phyloP scores from a whole-genome alignment of 30 jellyfish, hydroid and myxozoan species.

The Mastigias papua region DNA sequence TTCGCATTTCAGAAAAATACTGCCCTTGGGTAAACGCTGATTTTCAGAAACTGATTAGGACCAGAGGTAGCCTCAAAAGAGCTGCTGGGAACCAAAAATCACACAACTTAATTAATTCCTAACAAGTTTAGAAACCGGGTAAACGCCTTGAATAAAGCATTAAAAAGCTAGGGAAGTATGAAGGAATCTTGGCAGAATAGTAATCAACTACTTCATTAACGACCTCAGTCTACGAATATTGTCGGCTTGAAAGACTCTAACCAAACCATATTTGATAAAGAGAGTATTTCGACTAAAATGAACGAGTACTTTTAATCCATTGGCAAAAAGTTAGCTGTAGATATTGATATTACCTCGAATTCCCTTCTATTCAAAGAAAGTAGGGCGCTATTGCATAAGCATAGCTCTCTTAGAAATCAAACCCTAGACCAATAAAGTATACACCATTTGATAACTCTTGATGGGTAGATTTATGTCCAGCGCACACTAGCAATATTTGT shows the following conservation, averaged over 20 bases:
- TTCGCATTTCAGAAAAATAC: too few species aligned
- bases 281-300: background rate
- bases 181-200: constrained; percentile 7
- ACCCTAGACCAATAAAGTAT: too few species aligned
- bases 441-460: too few species aligned
- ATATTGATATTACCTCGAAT: background rate
- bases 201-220: background rate
- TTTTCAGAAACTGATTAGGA: too few species aligned
- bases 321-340: background rate
- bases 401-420: too few species aligned
- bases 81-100: background rate
- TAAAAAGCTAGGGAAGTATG: background rate
- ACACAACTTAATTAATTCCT: background rate
- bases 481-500: too few species aligned
- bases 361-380: background rate
- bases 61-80: background rate
- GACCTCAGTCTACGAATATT: background rate
- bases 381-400: too few species aligned
- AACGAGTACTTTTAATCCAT: constrained; percentile 1
- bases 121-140: background rate
- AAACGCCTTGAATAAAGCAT: background rate
- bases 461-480: too few species aligned
- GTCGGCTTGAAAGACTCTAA: constrained; percentile 11
- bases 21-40: too few species aligned
- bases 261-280: background rate